Base-by-base conservation (phyloP, 2,888 invertebrate species). In the Dascillus cervinus region DNA sequence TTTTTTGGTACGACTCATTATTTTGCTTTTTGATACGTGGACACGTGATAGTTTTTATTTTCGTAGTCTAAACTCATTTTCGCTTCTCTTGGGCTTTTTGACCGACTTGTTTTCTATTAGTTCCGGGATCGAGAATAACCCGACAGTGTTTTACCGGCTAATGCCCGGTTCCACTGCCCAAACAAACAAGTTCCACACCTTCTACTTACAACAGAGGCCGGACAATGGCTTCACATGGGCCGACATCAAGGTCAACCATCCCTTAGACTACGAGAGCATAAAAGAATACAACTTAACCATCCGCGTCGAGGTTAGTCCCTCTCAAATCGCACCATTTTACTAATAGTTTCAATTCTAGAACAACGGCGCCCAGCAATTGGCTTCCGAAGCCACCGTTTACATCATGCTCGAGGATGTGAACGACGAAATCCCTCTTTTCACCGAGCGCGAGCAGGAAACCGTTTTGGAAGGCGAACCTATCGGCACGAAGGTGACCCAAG, bases 111-210 rank as follows among this genome's bases (percentile, higher is more conserved):
- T n/a, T n/a, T n/a, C n/a, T 41, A 44, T 52, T 78, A 91, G 92
- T 73, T 92, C 92, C 63, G 92, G 92, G 49, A 94, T 94, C 66
- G 90, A 91, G 65, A 89, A 89, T 68, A 94, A 91, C 69, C 92
- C 92, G 36, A 90, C 90, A 52, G 92, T 94, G 52, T 94, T 89
- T 74, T 94, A 94, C 70, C 85, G 87, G 41, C 70, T 94, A 61
- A 94, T 94, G 85, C 90, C 90, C 44, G 92, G 92, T 44, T 91
- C 91, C 17, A 94, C 92, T 33, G 89, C 92, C 4, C 92, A 94
- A 69, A 94, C 92, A 51, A 94, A 94, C 71, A 94, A 92, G 69
- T 82, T 82, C 66, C 89, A 94, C 67, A 91, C 91, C 41, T 94
- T 92, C 69, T 94, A 94, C 67, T 76, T 92, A 50, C 91, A 92